Evolutionary conservation across 2,888 invertebrate genomes (phyloP), one percentile per base, ranked within the genome.

Genomic region (Hypena proboscidalis): DNA sequence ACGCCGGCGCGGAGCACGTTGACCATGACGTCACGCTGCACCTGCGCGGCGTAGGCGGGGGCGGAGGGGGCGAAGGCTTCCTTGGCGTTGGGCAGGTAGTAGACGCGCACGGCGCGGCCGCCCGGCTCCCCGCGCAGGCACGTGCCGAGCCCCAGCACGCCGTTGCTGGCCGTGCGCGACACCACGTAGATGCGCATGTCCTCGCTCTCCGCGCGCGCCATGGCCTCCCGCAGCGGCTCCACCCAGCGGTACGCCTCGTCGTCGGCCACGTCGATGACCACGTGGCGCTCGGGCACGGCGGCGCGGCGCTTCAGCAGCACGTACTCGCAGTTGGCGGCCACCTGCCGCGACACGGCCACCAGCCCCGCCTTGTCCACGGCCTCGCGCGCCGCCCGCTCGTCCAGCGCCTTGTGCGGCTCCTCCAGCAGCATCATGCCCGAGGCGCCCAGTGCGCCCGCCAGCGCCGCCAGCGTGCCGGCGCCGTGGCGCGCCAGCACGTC

Each of bases 71-170:
- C 86, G 83, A 96, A 95, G 43, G 92, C 89, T 0, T 91, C 92
- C 42, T 91, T 91, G 22, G 89, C 88, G 61, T 94, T 95, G 4
- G 95, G 95, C 57, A 95, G 92, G 71, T 94, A 95, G 46, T 94
- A 92, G 44, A 94, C 93, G 73, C 97, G 94, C 23, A 97, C 93
- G 63, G 94, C 94, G 43, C 92, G 88, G 10, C 98, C 98, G 55
- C 97, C 97, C 3, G 95, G 93, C 91, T 99, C 99, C 66, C 94
- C 94, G 70, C 95, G 95, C 58, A 99, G 92, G 82, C 99, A 99
- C 75, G 97, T 95, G 70, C 96, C 94, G 77, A 99, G 92, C 29
- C 99, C 99, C 41, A 98, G 91, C 53, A 97, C 92, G 51, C 99
- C 99, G 77, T 93, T 92, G 14, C 92, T 78, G 45, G 94, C 92